A percentile compares a stretch with the other conserved stretches of the same genome.
phyloP scores from a whole-genome alignment of 2,797 vertebrate genomes.

The Morus bassanus region DNA sequence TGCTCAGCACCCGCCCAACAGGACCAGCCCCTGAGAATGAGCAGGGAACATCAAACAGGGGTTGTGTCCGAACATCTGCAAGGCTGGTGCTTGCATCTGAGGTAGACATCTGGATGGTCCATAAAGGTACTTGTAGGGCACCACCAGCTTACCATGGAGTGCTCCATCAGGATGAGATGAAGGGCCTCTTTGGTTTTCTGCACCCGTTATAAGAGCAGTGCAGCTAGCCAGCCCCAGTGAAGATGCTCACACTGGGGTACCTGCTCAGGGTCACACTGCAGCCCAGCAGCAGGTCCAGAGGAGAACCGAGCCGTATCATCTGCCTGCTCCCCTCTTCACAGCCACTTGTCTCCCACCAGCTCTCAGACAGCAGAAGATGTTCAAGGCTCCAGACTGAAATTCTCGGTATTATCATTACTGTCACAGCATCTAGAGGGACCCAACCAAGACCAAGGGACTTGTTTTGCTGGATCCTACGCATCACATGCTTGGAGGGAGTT shows the following conservation, averaged over 20 bases:
- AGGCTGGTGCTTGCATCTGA: background rate
- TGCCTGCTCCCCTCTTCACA: background rate
- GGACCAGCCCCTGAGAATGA: background rate
- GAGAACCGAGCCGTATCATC: background rate
- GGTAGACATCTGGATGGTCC: too few species aligned
- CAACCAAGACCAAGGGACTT: background rate
- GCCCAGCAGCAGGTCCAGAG: background rate
- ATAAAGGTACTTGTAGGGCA: background rate
- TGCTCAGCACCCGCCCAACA: background rate
- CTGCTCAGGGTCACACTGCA: background rate
- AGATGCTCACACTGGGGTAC: background rate
- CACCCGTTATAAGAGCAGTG: background rate
- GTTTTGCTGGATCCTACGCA: constrained; percentile 4
- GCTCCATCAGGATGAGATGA: background rate
- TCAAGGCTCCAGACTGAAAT: background rate
- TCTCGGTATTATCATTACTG: background rate
- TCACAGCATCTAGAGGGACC: background rate
- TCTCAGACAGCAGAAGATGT: background rate
- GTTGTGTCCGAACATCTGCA: background rate
- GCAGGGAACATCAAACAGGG: background rate
- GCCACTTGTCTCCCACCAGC: background rate
- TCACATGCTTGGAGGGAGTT: background rate
- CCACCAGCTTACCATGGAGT: background rate
- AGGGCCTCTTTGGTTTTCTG: background rate
- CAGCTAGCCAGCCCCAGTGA: background rate